These are phyloP conservation scores for Pseudeuparius sepicola DNA, from an alignment of 2,888 invertebrate genomes.

Conservation along the genomic window DNA sequence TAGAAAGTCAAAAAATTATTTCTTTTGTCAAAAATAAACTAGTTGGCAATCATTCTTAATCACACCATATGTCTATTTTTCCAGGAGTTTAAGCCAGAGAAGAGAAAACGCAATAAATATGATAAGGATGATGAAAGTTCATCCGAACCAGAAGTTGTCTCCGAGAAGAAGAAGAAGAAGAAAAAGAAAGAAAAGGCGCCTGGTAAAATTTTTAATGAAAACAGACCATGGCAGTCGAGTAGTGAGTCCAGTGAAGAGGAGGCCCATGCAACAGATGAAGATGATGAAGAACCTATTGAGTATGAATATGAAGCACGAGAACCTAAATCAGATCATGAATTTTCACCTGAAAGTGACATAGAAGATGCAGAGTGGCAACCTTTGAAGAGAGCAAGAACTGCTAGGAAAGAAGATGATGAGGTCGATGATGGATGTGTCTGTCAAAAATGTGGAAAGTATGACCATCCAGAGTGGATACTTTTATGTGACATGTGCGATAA, in stretches of 20 bases:
- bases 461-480: conserved; percentile 95
- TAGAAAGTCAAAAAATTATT: no score
- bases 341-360: conserved; percentile 82
- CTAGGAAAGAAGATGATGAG: conserved; percentile 54
- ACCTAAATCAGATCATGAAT: conserved; percentile 73
- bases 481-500: conserved; percentile 92
- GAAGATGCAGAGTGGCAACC: conserved; percentile 57
- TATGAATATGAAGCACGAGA: conserved; percentile 30
- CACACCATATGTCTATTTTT: no score
- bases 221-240: conserved; percentile 50
- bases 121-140: conserved; percentile 20
- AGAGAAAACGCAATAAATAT: conserved; percentile 24
- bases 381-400: conserved; percentile 72
- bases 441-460: conserved; percentile 79
- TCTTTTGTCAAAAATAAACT: no score
- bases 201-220: conserved; percentile 39
- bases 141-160: no score
- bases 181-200: conserved; percentile 35
- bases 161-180: conserved; percentile 36
- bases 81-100: conserved; percentile 2
- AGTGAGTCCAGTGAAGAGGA: conserved; percentile 43
- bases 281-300: conserved; percentile 38
- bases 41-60: no score
- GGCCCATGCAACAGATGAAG: conserved; percentile 34
- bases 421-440: conserved; percentile 65